A percentile compares a stretch with the other conserved stretches of the same genome.
Conservation (phyloP, 2,113 vertebrate genomes). For the Cyanistes caeruleus region DNA sequence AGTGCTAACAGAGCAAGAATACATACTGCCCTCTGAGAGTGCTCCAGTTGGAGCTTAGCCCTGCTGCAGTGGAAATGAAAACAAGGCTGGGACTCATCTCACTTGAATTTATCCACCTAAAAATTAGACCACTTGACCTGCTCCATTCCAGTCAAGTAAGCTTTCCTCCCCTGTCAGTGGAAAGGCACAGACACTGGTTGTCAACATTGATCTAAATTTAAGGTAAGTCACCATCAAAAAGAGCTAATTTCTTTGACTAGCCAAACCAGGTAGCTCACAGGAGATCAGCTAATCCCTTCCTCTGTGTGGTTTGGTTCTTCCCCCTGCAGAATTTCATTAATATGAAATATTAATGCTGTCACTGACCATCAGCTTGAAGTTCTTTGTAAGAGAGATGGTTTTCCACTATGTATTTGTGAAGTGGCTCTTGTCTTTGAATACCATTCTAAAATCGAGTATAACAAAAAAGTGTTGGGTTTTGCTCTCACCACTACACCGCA, state of each 20-base stretch:
- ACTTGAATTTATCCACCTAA: background rate
- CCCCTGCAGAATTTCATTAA: background rate
- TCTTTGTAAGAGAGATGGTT: background rate
- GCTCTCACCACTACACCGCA: fast-evolving
- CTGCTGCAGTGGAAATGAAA: background rate
- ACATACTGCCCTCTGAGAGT: background rate
- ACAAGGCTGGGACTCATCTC: background rate
- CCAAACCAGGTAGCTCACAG: background rate
- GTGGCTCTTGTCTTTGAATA: background rate
- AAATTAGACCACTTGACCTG: background rate
- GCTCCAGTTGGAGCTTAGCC: background rate
- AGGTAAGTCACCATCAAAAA: background rate
- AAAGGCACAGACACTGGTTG: background rate
- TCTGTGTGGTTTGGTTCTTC: background rate
- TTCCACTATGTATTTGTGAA: background rate
- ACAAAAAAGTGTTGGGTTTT: background rate
- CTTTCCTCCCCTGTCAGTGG: background rate
- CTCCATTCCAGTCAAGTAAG: background rate
- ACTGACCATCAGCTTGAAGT: background rate
- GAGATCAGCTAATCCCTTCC: background rate
- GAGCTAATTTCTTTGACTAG: background rate
- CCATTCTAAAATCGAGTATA: background rate
- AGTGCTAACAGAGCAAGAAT: background rate
- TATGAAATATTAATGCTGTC: background rate
- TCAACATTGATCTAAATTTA: background rate